Base-by-base conservation (phyloP, 2,797 vertebrate genomes). In the Chloroceryle amazona region DNA sequence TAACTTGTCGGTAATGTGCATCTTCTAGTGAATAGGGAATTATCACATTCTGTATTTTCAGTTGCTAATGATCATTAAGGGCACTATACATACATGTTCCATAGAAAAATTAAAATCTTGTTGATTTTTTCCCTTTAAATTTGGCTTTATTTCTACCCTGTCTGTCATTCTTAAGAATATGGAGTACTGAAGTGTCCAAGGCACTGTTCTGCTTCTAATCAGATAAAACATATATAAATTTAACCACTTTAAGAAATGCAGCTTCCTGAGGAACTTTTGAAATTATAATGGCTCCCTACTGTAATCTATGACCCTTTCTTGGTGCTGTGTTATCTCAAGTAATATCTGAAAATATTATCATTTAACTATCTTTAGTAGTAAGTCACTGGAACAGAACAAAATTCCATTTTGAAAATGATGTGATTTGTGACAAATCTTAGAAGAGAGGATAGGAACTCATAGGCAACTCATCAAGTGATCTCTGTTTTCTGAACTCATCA, bases 51-150 rank as follows among this genome's bases (percentile, higher is more conserved):
- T 28, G 60, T 80, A 78, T 89, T 93, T 94, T 93, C 37, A n/a
- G n/a, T 70, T 84, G 35, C 33, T 96, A 95, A 92, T 51, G 33
- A 85, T 57, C 47, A 61, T 74, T 89, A 89, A 95, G 81, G 37
- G 6, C 23, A 65, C 35, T 61, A 70, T 71, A 86, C 29, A 46
- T 73, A 57, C 2, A 22, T 33, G 47, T 37, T 76, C 29, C 39
- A 21, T 29, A 42, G n/a, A 54, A 89, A 92, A 76, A 42, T 37
- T 46, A 55, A 73, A 83, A 92, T 31, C 3, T 73, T 28, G 11
- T 62, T 16, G 10, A 11, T 4, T 29, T 67, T 72, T 44, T n/a
- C 2, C 14, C 13, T 14, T 13, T 58, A 44, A 61, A 55, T 76
- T 44, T 94, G 52, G 26, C 11, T 6, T 80, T 70, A 66, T 91